Base-by-base conservation (phyloP, 2,113 vertebrate species). In the Ciconia stormi region DNA sequence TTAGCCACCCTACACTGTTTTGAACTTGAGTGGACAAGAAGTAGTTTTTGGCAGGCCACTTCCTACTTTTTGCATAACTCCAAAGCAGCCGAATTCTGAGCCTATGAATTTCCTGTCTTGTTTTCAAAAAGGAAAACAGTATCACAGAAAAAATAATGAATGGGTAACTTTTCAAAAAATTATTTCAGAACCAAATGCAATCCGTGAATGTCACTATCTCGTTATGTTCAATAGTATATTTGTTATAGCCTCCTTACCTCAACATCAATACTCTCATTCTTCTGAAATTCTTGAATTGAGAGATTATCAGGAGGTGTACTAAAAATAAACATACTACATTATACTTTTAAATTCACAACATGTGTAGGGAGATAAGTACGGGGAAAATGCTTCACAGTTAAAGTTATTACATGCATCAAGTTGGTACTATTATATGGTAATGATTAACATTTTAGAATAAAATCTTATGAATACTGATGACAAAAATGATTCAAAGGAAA, bases 231-330 rank as follows among this genome's bases (percentile, higher is more conserved):
- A 78, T 22, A 61, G 53, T 34, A 10, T 65, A 69, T 76, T 63
- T 67, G 15, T 49, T 85, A 52, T 6, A 80, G 47, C 72, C 78
- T 97, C 26, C 98, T 98, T 95, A 99, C 99, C 99, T 99, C 99
- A 53, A 99, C 99, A 96, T 99, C 99, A 94, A 99, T 98, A 92
- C 97, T 98, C 98, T 99, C 99, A 95, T 99, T 99, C 98, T 99
- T 99, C 97, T 99, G 99, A 98, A 99, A 99, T 94, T 99, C 99
- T 98, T 99, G 99, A 98, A 99, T 99, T 83, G 99, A 99, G 83
- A 99, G 97, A 98, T 99, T 99, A 98, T 99, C 99, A 89, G 99
- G 99, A 96, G 99, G 99, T 94, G 98, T 98, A 98, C 99, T 99
- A 92, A 95, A 98, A 98, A 95, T 71, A 95, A 97, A 91, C 74